phyloP scores from a whole-genome alignment of 2,888 invertebrate genomes.

The Cheilosia soror region DNA sequence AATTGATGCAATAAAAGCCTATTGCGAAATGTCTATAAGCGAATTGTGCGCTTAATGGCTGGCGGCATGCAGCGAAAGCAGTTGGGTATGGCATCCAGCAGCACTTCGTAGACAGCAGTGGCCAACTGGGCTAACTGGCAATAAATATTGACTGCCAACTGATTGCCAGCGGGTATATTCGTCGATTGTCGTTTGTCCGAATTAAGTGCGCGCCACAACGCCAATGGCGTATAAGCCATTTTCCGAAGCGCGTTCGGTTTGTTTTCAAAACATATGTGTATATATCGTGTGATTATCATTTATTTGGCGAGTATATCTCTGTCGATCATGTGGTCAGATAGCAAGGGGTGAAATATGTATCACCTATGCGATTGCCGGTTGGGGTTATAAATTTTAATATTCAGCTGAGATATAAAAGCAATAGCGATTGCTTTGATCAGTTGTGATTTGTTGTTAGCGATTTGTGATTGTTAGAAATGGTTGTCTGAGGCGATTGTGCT shows the following conservation, averaged over 20 bases:
- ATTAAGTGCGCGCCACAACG: slow-evolving; percentile 29
- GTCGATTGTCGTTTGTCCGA: slow-evolving; percentile 52
- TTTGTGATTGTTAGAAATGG: background rate
- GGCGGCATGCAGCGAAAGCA: slow-evolving; percentile 53
- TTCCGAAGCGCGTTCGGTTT: background rate
- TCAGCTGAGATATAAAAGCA: slow-evolving; percentile 27
- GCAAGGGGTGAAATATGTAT: slow-evolving; percentile 61
- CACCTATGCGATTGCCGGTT: slow-evolving; percentile 38
- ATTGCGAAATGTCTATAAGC: slow-evolving; percentile 46
- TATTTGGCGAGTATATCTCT: slow-evolving; percentile 41
- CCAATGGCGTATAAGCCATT: slow-evolving; percentile 13
- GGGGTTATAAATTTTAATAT: slow-evolving; percentile 60
- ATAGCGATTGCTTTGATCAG: slow-evolving; percentile 9
- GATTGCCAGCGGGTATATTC: slow-evolving; percentile 49
- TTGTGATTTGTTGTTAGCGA: slow-evolving; percentile 19
- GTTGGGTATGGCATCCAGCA: slow-evolving; percentile 27
- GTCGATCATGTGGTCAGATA: slow-evolving; percentile 55
- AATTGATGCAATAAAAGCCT: slow-evolving; percentile 59
- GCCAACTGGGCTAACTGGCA: slow-evolving; percentile 41
- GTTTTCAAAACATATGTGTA: slow-evolving; percentile 36
- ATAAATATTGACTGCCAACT: slow-evolving; percentile 68
- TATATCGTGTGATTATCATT: slow-evolving; percentile 49
- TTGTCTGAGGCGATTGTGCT: background rate
- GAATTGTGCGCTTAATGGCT: slow-evolving; percentile 47
- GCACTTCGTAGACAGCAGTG: slow-evolving; percentile 31